A percentile compares a stretch with the other conserved stretches of the same genome.
These are phyloP conservation scores for Steinernema hermaphroditum DNA, from an alignment of 2,888 invertebrate genomes.

Conservation along the genomic window DNA sequence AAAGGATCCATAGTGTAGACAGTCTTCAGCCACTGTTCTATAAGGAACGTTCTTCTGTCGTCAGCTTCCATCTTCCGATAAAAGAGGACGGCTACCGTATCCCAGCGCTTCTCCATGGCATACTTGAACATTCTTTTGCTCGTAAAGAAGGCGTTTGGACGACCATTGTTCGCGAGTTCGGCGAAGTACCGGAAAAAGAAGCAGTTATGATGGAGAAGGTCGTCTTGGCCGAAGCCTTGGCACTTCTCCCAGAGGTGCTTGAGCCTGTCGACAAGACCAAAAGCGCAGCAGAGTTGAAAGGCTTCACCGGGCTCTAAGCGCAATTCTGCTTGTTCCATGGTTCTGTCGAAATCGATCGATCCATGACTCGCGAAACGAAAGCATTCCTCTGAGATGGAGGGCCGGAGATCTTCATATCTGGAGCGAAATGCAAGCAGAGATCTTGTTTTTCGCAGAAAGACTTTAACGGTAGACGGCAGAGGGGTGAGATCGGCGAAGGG, in stretches of 20 bases:
- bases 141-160: not conserved
- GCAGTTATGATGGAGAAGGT: not conserved
- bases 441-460: not conserved
- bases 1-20: not conserved
- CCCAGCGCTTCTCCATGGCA: not conserved
- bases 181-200: slow-evolving; percentile 5
- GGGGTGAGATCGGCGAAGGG: not conserved
- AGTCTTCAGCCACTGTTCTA: not conserved
- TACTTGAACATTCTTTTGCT: not conserved
- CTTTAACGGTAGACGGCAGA: not conserved
- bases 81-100: not conserved
- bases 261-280: not conserved
- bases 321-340: not conserved
- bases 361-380: not conserved
- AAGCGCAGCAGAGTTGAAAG: not conserved
- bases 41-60: not conserved
- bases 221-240: slow-evolving; percentile 8
- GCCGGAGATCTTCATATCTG: not conserved
- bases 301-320: not conserved
- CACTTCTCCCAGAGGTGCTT: not conserved
- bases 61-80: not conserved
- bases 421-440: not conserved
- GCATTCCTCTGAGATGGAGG: not conserved
- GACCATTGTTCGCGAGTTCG: not conserved
- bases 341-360: not conserved